Conservation (phyloP, 1,140 invertebrate species). For the Cylas formicarius region DNA sequence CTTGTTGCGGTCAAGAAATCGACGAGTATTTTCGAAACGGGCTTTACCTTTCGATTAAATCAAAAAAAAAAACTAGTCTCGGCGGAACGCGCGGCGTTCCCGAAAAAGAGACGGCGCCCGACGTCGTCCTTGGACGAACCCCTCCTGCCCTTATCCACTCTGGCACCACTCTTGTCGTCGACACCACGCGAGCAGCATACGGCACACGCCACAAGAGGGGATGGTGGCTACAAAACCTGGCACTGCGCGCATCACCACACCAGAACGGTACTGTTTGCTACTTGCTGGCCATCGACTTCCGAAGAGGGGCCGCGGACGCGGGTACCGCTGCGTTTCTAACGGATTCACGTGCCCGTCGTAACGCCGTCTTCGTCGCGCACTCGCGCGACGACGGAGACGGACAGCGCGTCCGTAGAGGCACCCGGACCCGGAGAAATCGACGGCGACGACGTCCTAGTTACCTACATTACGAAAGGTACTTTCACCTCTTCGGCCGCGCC, state of each 20-base stretch:
- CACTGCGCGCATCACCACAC: constrained; percentile 12
- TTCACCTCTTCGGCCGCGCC: constrained; percentile 40
- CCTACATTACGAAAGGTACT: constrained; percentile 38
- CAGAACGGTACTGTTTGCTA: constrained; percentile 7
- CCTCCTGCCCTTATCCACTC: constrained; percentile 20
- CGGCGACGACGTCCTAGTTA: constrained; percentile 38
- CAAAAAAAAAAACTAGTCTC: too few species aligned
- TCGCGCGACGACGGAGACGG: constrained; percentile 2
- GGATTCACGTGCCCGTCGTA: constrained; percentile 30
- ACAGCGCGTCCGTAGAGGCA: constrained; percentile 28
- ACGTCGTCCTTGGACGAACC: constrained; percentile 16
- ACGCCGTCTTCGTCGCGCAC: constrained; percentile 16
- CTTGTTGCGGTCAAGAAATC: background rate
- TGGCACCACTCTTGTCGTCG: constrained; percentile 15
- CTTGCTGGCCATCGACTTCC: constrained; percentile 13
- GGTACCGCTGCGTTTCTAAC: constrained; percentile 17
- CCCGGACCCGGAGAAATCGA: constrained; percentile 22
- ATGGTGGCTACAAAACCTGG: constrained; percentile 23
- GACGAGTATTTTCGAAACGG: too few species aligned
- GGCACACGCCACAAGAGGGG: constrained; percentile 33
- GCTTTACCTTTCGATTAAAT: too few species aligned
- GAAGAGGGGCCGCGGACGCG: constrained; percentile 18
- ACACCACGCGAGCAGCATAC: constrained; percentile 23
- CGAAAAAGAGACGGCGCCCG: background rate
- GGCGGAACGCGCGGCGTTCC: background rate